These are phyloP conservation scores for Procambarus virginalis DNA, from an alignment of 1,140 invertebrate genomes.

Conservation along the genomic window DNA sequence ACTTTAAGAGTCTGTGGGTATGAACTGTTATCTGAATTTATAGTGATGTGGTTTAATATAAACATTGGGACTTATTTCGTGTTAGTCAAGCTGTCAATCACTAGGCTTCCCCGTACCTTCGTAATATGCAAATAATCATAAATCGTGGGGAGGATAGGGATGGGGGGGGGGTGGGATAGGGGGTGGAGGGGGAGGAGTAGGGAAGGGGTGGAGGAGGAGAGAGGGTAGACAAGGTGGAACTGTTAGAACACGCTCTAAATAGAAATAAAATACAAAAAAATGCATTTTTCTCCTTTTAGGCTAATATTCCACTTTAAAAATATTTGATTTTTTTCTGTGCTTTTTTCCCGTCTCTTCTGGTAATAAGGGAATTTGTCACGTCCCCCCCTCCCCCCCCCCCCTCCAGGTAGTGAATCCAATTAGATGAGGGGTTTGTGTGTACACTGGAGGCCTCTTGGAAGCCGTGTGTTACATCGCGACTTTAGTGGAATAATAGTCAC, in stretches of 20 bases:
- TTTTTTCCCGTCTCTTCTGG: too few species aligned
- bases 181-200: too few species aligned
- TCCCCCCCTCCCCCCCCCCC: not conserved
- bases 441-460: not conserved
- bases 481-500: too few species aligned
- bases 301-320: not conserved
- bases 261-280: not conserved
- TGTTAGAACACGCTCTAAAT: not conserved
- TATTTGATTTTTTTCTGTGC: not conserved
- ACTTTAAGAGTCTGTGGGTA: too few species aligned
- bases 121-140: not conserved
- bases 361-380: too few species aligned
- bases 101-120: not conserved
- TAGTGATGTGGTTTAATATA: not conserved
- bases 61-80: not conserved
- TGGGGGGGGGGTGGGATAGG: too few species aligned
- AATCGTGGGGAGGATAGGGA: not conserved
- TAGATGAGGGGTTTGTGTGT: not conserved
- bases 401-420: not conserved
- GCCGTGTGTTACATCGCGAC: not conserved
- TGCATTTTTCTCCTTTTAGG: not conserved
- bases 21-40: too few species aligned
- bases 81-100: too few species aligned
- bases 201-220: not conserved
- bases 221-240: not conserved